Conservation (phyloP, 1,140 invertebrate genomes). For the Drosophila subpulchrella region DNA sequence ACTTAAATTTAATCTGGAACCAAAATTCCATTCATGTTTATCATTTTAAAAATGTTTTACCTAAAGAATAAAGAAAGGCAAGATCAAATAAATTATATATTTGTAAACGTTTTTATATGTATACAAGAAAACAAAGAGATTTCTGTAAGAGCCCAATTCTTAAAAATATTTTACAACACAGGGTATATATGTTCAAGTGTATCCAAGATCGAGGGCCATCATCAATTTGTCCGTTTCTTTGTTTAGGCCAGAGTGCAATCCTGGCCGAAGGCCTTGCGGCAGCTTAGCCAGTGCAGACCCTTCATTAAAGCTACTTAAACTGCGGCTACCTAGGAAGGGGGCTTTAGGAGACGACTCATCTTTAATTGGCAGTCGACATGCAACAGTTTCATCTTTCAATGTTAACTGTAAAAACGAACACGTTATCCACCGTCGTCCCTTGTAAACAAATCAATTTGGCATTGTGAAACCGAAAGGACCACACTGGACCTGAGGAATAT, state of each 20-base stretch:
- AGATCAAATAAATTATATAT: too few relatives aligned
- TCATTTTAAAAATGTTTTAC: too few relatives aligned
- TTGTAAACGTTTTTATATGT: too few relatives aligned
- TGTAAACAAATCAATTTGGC: constrained; percentile 79
- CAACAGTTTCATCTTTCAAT: constrained; percentile 81
- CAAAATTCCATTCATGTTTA: background rate
- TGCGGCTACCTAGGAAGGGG: constrained; percentile 50
- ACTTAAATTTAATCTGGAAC: background rate
- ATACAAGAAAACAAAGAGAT: too few relatives aligned
- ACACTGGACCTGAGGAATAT: constrained; percentile 33
- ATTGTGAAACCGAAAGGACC: constrained; percentile 42
- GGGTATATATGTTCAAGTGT: constrained; percentile 12
- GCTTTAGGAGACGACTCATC: constrained; percentile 14
- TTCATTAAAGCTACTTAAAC: constrained; percentile 79
- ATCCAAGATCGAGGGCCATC: constrained; percentile 6
- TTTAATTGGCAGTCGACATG: constrained; percentile 77
- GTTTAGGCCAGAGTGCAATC: constrained; percentile 22
- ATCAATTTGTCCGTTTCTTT: constrained; percentile 56
- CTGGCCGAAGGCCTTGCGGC: constrained; percentile 40
- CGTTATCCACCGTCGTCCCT: constrained; percentile 60
- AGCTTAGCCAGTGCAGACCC: constrained; percentile 48
- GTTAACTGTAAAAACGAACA: constrained; percentile 82
- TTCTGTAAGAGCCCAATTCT: too few relatives aligned
- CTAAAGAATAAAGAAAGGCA: too few relatives aligned
- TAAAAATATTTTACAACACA: background rate